Conservation (phyloP, 2,113 vertebrate genomes). For the Hepsetus odoe region DNA sequence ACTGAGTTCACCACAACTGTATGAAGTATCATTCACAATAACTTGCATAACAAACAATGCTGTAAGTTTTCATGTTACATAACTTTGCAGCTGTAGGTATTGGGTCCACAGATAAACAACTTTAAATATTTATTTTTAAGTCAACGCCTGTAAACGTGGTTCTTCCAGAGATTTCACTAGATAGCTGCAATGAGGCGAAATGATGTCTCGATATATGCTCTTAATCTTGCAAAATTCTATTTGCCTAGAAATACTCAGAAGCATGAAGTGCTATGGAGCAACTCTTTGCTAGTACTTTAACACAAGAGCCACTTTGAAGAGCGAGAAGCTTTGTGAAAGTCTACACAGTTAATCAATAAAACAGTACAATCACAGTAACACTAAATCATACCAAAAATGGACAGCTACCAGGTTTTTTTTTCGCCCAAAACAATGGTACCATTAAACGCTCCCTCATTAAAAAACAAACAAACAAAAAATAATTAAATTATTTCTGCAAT, state of each 20-base stretch:
- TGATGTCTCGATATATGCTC: constrained; percentile 65
- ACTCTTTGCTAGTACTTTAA: constrained; percentile 61
- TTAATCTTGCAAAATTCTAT: constrained; percentile 73
- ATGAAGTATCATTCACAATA: constrained; percentile 85
- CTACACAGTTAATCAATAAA: constrained; percentile 86
- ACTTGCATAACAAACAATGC: constrained; percentile 87
- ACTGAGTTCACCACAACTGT: constrained; percentile 90
- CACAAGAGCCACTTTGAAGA: constrained; percentile 79
- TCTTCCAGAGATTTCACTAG: constrained; percentile 75
- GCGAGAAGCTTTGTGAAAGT: constrained; percentile 84
- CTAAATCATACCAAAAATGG: constrained; percentile 78
- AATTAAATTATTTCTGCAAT: constrained; percentile 69
- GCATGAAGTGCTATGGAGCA: constrained; percentile 80
- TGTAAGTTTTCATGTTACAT: constrained; percentile 83
- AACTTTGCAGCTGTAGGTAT: constrained; percentile 82
- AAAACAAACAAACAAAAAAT: constrained; percentile 60
- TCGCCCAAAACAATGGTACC: constrained; percentile 72
- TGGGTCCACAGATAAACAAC: constrained; percentile 82
- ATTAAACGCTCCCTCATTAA: constrained; percentile 72
- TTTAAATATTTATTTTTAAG: constrained; percentile 49
- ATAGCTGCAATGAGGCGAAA: constrained; percentile 78
- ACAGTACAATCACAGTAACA: constrained; percentile 90
- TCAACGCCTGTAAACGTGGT: constrained; percentile 79
- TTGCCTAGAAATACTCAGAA: constrained; percentile 82
- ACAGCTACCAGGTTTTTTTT: constrained; percentile 67